Base-by-base conservation (phyloP, 2,797 vertebrate genomes). In the Carduelis carduelis region DNA sequence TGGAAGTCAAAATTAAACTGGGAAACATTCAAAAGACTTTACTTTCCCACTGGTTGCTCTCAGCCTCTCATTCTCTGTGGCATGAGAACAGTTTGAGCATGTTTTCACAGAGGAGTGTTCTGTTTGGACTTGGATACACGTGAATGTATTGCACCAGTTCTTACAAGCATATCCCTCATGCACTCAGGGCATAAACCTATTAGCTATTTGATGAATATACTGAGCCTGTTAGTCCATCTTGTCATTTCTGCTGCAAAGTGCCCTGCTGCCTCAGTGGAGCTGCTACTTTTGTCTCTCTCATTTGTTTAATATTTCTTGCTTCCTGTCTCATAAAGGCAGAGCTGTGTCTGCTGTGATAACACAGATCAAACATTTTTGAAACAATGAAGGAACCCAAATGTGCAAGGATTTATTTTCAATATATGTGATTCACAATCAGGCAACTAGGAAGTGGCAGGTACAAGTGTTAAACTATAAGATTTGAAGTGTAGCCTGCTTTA, bases 241-340 rank as follows among this genome's bases (percentile, higher is more conserved):
- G 50, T 32, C 60, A 14, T 34, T 90, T 89, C 49, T 92, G 35
- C 63, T 93, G 52, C 56, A 18, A 74, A 84, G 65, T 68, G 57
- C 35, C 75, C 27, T 34, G 26, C 39, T 78, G 27, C 43, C 69
- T 83, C 57, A 55, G 46, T n/a, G 35, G 74, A 89, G 30, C 43
- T 94, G 79, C 72, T 90, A 28, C 72, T 90, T 95, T 94, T 86
- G 86, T 88, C 61, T 27, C 9, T 80, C 68, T 93, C 39, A 34
- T 78, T 95, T 95, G 87, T 90, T 94, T 94, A 95, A 94, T 55
- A 46, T 82, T 94, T 95, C 72, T 94, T 69, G 74, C 21, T 94
- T 95, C 93, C 94, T 91, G 85, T 57, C 70, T 76, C 4, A 0
- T 79, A 90, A 90, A 83, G 43, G 32, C 87, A 88, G 87, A 81